Evolutionary conservation across 2,113 vertebrate species (phyloP).

Genomic region (Sorex fumeus): DNA sequence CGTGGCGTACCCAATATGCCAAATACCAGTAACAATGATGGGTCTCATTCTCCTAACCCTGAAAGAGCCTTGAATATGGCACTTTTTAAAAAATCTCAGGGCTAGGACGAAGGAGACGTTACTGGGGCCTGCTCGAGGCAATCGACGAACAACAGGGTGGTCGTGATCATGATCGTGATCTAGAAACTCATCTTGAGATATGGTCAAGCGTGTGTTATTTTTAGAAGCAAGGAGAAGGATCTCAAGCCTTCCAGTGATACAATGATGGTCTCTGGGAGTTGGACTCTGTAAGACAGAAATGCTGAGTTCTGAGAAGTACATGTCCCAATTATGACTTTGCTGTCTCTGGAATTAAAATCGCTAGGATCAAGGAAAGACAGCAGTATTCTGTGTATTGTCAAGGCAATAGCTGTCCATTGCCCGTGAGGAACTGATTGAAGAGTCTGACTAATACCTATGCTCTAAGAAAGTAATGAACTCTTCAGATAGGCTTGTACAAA

Average conservation of each 20-base stretch:
- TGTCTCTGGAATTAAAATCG: neutral
- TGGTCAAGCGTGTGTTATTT: neutral
- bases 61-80: no score
- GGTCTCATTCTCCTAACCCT: no score
- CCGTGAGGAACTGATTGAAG: neutral
- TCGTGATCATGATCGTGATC: no score
- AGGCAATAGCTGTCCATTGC: neutral
- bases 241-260: neutral
- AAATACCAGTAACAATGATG: no score
- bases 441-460: neutral
- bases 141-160: no score
- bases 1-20: no score
- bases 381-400: neutral
- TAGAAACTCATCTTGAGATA: neutral
- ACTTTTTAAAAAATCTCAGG: no score
- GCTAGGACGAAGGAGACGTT: no score
- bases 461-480: neutral
- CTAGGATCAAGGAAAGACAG: neutral
- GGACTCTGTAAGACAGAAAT: neutral
- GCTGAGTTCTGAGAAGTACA: neutral
- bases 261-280: neutral
- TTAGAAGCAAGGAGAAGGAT: conserved; percentile 15
- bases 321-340: neutral
- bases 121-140: no score
- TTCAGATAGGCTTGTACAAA: no score